A percentile compares a stretch with the other conserved stretches of the same genome.
Conservation (phyloP, 2,888 invertebrate species). For the Axea sp. region DNA sequence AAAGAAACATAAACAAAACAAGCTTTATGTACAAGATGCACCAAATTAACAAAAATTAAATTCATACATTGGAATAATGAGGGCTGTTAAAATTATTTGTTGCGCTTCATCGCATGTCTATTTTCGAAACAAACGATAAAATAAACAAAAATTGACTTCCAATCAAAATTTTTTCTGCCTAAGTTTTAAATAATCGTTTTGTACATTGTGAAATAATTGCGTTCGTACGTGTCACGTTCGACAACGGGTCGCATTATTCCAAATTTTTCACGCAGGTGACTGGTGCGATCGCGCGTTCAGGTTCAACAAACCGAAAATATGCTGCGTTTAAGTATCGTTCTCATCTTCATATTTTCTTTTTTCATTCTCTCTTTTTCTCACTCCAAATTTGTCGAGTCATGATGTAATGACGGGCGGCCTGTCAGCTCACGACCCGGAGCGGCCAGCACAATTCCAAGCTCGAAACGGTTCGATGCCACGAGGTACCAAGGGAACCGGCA, state of each 20-base stretch:
- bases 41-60: too few species aligned
- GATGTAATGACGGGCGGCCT: slow-evolving; percentile 78
- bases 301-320: slow-evolving; percentile 64
- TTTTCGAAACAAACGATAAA: background rate
- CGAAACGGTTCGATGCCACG: slow-evolving; percentile 66
- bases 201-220: slow-evolving; percentile 22
- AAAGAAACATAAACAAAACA: too few species aligned
- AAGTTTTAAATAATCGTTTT: slow-evolving; percentile 14
- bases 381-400: slow-evolving; percentile 75
- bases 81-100: too few species aligned
- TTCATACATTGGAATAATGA: too few species aligned
- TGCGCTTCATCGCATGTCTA: too few species aligned
- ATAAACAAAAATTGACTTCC: background rate
- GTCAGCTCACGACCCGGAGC: slow-evolving; percentile 71
- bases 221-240: slow-evolving; percentile 29
- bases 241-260: slow-evolving; percentile 43
- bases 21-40: too few species aligned
- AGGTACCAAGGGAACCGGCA: slow-evolving; percentile 60
- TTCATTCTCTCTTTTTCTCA: slow-evolving; percentile 59
- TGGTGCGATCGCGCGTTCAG: slow-evolving; percentile 35
- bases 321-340: slow-evolving; percentile 58
- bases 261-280: slow-evolving; percentile 50
- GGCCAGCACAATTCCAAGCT: slow-evolving; percentile 68
- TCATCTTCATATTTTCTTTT: slow-evolving; percentile 58
- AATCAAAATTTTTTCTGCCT: slow-evolving; percentile 5